phyloP scores from a whole-genome alignment of 2,797 vertebrate genomes.

The Sphenodon punctatus region DNA sequence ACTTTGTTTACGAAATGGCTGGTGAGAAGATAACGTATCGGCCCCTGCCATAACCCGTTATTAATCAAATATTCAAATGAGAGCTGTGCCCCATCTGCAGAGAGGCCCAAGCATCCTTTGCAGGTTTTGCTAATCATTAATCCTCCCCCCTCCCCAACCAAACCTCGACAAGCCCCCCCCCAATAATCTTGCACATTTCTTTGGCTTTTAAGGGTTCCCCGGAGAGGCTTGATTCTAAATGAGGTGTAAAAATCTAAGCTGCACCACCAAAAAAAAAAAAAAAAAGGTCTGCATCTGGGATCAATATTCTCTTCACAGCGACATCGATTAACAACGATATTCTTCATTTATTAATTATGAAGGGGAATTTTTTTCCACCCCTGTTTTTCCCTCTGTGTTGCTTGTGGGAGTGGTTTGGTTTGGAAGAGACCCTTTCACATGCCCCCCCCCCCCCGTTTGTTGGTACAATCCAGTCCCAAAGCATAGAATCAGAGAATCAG shows the following conservation, averaged over 20 bases:
- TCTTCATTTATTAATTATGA: conserved; percentile 87
- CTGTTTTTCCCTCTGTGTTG: conserved; percentile 56
- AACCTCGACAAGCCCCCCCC: conserved; percentile 8
- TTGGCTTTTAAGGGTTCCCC: conserved; percentile 77
- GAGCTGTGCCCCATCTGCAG: conserved; percentile 20
- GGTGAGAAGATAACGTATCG: conserved; percentile 52
- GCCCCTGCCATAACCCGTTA: conserved; percentile 58
- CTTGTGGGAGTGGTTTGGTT: too few relatives aligned
- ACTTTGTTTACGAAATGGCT: conserved; percentile 57
- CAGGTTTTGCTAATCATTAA: conserved; percentile 54
- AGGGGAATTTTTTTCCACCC: conserved; percentile 75
- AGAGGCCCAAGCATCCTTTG: conserved; percentile 34
- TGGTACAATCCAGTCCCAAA: accelerated
- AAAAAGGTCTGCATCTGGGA: conserved; percentile 68
- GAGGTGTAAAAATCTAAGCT: conserved; percentile 79
- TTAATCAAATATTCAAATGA: conserved; percentile 81
- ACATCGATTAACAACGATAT: conserved; percentile 84
- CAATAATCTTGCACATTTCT: conserved; percentile 71
- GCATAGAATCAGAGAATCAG: too few relatives aligned
- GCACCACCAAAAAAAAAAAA: conserved; percentile 47
- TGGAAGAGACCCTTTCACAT: too few relatives aligned
- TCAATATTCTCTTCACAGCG: conserved; percentile 80
- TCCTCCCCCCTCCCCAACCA: not conserved
- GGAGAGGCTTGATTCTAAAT: conserved; percentile 76
- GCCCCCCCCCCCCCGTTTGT: accelerated